Evolutionary conservation across 2,113 vertebrate genomes (phyloP).

Genomic region (Odocoileus virginianus): DNA sequence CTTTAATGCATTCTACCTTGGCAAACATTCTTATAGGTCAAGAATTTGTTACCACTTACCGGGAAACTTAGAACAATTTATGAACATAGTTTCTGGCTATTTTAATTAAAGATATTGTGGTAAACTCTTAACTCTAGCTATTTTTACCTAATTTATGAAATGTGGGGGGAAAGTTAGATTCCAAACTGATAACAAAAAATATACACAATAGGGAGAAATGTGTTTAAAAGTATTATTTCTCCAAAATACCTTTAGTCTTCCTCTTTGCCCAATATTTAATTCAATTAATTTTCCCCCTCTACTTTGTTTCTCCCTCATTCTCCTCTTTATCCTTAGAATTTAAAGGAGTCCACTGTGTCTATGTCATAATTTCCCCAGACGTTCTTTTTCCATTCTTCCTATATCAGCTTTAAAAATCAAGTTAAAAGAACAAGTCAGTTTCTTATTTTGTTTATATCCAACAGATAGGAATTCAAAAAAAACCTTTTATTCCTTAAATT

Average conservation of each 20-base stretch:
- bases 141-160: constrained; percentile 8
- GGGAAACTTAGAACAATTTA: constrained; percentile 19
- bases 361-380: not conserved
- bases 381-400: not conserved
- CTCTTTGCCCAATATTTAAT: constrained; percentile 6
- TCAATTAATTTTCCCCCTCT: not conserved
- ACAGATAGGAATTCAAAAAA: not conserved
- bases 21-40: constrained; percentile 1
- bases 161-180: not conserved
- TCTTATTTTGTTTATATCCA: not conserved
- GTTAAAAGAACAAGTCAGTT: not conserved
- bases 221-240: constrained; percentile 11
- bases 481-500: not conserved
- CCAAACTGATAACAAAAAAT: not conserved
- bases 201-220: not conserved
- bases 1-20: not conserved
- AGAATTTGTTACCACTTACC: constrained; percentile 3
- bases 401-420: not conserved
- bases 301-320: not conserved
- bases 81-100: not conserved
- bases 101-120: not conserved
- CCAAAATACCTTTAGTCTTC: not conserved
- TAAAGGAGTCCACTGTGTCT: not conserved
- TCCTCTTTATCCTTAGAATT: not conserved
- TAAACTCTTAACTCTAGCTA: not conserved